Evolutionary conservation across 1,140 invertebrate species (phyloP), one percentile per base, ranked within the genome.

Genomic region (Pissodes strobi): DNA sequence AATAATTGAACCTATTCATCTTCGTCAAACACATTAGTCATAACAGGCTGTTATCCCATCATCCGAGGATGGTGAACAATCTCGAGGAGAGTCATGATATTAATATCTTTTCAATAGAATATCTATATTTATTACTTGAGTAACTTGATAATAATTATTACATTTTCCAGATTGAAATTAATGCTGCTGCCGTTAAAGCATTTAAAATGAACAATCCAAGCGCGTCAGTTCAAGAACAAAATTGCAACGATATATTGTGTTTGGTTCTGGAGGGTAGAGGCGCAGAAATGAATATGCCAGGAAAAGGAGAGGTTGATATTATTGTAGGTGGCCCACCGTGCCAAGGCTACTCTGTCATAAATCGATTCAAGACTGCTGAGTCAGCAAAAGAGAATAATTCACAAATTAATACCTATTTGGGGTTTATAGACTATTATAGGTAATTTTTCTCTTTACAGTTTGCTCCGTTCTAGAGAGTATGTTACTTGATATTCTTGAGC

Each of bases 281-380:
- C 0, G 62, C 68, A 0, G 86, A 86, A 1, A 84, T 90, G 72
- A 79, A 76, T 8, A 78, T 94, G 37, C 92, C 93, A 1, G 78
- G 84, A 72, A 88, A 86, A 72, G 90, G 91, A 4, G 90, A 94
- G 60, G 91, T 95, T 0, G 91, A 94, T 68, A 73, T 94, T 15
- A 74, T 95, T 2, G 91, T 90, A 75, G 93, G 92, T 34, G 92
- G 92, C 1, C 92, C 92, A n/a, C 92, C 92, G 1, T 95, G 92
- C 76, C 93, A 95, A 79, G 92, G 92, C 0, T 95, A 93, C 76
- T 92, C 89, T 65, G 89, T 89, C 18, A 93, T 95, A 90, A 95
- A 94, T 79, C 80, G 91, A 13, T 94, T 94, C 74, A 94, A 92
- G 78, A 87, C 85, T 0, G 78, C 90, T 12, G 88, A 93, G 67